Conservation (phyloP, 2,113 vertebrate species). For the Oreotragus oreotragus region DNA sequence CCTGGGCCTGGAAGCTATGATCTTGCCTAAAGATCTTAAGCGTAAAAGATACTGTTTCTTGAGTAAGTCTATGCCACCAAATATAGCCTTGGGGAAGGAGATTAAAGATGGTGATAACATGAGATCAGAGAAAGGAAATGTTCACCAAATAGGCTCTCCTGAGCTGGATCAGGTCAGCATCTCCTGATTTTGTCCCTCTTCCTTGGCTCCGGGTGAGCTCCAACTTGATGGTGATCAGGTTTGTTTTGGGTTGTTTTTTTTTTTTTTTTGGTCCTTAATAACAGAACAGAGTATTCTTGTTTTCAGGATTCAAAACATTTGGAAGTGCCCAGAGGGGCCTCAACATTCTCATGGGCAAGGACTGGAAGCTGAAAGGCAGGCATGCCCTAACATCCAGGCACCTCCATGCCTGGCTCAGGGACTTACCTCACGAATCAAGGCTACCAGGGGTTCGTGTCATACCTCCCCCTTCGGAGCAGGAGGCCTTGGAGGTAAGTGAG, state of each 20-base stretch:
- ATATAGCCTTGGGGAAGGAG: background rate
- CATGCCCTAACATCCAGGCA: slow-evolving; percentile 85
- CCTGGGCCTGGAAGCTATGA: slow-evolving; percentile 78
- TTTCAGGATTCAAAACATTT: slow-evolving; percentile 84
- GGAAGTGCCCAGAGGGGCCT: slow-evolving; percentile 77
- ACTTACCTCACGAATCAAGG: slow-evolving; percentile 29
- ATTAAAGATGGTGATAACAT: background rate
- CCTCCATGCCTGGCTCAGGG: slow-evolving; percentile 81
- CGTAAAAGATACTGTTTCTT: slow-evolving; percentile 81
- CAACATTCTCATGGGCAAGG: slow-evolving; percentile 51
- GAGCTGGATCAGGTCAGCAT: background rate
- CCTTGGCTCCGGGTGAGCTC: no score
- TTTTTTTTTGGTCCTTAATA: background rate
- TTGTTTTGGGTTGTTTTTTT: background rate
- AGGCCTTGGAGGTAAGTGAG: background rate
- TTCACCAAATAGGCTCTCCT: background rate
- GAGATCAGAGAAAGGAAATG: background rate
- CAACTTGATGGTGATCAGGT: background rate
- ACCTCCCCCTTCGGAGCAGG: background rate
- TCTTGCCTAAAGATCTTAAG: slow-evolving; percentile 77
- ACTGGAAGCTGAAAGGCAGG: slow-evolving; percentile 71
- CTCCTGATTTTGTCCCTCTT: background rate
- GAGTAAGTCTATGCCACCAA: slow-evolving; percentile 80
- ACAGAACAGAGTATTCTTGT: slow-evolving; percentile 9
- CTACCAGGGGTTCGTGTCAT: background rate